These are phyloP conservation scores for Cryptocephalus primarius DNA, from an alignment of 2,888 invertebrate genomes.

Conservation along the genomic window DNA sequence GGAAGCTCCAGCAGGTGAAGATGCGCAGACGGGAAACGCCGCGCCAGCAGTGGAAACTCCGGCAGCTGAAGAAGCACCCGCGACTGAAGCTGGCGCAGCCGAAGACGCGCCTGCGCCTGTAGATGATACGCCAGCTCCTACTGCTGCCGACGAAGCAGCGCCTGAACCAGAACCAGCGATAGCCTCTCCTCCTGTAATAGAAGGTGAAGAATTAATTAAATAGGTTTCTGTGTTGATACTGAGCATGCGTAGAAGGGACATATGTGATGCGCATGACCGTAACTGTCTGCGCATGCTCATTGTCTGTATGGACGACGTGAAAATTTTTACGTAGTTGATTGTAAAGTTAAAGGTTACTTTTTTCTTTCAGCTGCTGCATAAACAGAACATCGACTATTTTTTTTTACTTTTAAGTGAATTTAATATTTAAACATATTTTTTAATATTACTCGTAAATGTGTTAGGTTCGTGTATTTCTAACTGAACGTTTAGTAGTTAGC, in stretches of 20 bases:
- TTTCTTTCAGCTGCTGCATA: constrained; percentile 9
- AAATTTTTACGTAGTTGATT: no score
- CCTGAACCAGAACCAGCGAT: constrained; percentile 11
- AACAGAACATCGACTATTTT: background rate
- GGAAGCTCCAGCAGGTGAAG: constrained; percentile 18
- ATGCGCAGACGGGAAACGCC: constrained; percentile 24
- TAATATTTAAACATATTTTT: no score
- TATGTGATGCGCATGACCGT: no score
- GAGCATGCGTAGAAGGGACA: no score
- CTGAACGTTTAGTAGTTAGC: no score
- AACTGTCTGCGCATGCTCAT: no score
- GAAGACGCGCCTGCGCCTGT: constrained; percentile 23
- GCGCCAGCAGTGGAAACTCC: constrained; percentile 23
- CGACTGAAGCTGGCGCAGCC: constrained; percentile 22
- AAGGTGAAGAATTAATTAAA: constrained; percentile 10
- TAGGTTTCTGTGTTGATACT: no score
- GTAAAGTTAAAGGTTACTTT: no score
- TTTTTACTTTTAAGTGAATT: no score
- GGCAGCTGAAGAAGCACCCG: constrained; percentile 20
- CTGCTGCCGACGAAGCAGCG: constrained; percentile 16
- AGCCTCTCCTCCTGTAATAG: constrained; percentile 13
- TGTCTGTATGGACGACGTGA: no score
- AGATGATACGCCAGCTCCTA: constrained; percentile 17
- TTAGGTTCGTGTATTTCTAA: no score
- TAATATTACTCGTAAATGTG: no score